Base-by-base conservation (phyloP, 2,113 vertebrate genomes). In the Phocoena sinus region DNA sequence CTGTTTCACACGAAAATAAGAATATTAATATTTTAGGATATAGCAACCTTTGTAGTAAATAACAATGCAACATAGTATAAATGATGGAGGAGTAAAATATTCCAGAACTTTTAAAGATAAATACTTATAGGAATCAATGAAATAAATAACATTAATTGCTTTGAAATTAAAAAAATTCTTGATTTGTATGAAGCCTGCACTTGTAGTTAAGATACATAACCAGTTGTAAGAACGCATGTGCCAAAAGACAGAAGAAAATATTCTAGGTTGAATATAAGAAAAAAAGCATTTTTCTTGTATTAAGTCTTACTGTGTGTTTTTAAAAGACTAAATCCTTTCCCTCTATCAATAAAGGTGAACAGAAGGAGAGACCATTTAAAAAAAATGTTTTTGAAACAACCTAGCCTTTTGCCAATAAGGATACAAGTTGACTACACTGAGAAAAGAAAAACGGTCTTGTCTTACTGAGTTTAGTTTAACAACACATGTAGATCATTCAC, bases 401-500 rank as follows among this genome's bases (percentile, higher is more conserved):
- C 31, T 88, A 60, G 94, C 86, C 15, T 38, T 97, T 95, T 93
- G 90, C 60, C 41, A 91, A 79, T 94, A 94, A 93, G 81, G 96
- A 97, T 60, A 67, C 4, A 26, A 94, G 65, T 77, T 94, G 90
- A 89, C 76, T 80, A 76, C 93, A 62, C 56, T 87, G 33, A 28
- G 53, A 36, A 84, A 47, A 92, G 95, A 60, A 67, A 53, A 94
- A 95, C 36, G 50, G 50, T 83, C 62, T 74, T 65, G 93, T 73
- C 41, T 96, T 89, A 53, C 83, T 91, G 84, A 86, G 77, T 91
- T 97, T 95, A 96, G 74, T 94, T 97, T 7, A 97, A 92, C 88
- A 97, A 85, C 91, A 91, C 96, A 98, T 98, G 97, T 97, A 98
- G 95, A 92, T 97, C 89, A 96, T 87, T 98, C 93, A 96, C 36